phyloP scores from a whole-genome alignment of 2,113 vertebrate genomes.

The Orycteropus afer region DNA sequence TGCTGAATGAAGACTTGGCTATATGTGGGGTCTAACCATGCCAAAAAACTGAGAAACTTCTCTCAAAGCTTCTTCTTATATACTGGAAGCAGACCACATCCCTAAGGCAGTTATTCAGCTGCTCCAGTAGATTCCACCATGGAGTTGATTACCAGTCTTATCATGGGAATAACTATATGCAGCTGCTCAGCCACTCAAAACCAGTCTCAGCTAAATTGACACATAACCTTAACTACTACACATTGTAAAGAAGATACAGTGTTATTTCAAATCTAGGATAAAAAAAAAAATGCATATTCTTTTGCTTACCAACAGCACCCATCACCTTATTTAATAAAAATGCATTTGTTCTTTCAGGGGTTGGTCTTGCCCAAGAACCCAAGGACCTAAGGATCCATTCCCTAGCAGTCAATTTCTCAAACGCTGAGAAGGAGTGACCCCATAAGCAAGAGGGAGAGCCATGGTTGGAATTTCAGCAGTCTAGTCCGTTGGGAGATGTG shows the following conservation, averaged over 20 bases:
- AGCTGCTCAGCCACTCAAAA: too few relatives aligned
- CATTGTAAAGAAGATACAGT: not conserved
- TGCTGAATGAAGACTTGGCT: too few relatives aligned
- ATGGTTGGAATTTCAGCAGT: not conserved
- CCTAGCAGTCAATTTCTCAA: not conserved
- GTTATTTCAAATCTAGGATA: not conserved
- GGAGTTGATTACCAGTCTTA: too few relatives aligned
- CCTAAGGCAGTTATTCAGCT: too few relatives aligned
- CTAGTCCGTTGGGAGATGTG: not conserved
- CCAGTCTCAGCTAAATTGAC: too few relatives aligned
- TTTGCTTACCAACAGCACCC: not conserved
- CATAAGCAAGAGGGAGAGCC: accelerated
- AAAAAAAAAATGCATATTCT: not conserved
- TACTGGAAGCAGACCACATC: too few relatives aligned
- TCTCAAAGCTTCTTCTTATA: too few relatives aligned
- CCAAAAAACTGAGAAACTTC: too few relatives aligned
- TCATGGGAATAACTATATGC: too few relatives aligned
- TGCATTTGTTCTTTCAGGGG: not conserved
- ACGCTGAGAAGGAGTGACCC: not conserved
- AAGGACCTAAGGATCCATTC: not conserved
- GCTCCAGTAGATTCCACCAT: too few relatives aligned
- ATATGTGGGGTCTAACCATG: too few relatives aligned
- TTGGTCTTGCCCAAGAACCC: not conserved
- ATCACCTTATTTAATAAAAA: not conserved
- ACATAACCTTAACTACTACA: too few relatives aligned